A percentile compares a stretch with the other conserved stretches of the same genome.
Evolutionary conservation across 1,140 invertebrate genomes (phyloP).

Genomic region (Trigoniulus corallinus): DNA sequence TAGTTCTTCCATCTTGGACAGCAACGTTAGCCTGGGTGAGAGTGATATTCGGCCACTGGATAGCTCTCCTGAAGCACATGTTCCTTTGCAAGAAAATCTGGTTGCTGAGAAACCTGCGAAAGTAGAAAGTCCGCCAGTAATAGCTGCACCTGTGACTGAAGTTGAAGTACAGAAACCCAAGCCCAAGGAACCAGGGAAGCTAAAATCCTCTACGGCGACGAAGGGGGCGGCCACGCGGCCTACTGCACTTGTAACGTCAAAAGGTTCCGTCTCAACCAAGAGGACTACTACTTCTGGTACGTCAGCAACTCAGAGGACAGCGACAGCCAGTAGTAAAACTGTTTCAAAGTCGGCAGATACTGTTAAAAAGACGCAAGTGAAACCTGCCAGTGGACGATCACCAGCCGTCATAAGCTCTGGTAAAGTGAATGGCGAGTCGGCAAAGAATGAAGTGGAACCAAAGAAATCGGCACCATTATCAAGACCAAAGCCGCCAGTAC

Average conservation of each 20-base stretch:
- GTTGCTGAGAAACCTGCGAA: not conserved
- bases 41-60: not conserved
- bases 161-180: not conserved
- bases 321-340: not conserved
- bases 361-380: not conserved
- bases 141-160: not conserved
- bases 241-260: not conserved
- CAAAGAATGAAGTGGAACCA: not conserved
- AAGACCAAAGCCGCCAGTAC: not conserved
- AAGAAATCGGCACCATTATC: not conserved
- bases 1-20: not conserved
- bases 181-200: not conserved
- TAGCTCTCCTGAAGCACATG: not conserved
- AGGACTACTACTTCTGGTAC: not conserved
- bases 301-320: not conserved
- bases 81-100: not conserved
- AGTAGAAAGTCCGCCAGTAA: not conserved
- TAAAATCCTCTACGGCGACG: not conserved
- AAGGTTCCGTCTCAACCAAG: constrained; percentile 7
- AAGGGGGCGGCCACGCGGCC: not conserved
- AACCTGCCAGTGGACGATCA: not conserved
- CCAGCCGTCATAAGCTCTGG: not conserved
- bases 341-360: not conserved
- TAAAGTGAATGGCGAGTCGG: not conserved
- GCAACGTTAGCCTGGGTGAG: not conserved